Evolutionary conservation across 2,888 invertebrate genomes (phyloP).

Genomic region (Tubulanus polymorphus): DNA sequence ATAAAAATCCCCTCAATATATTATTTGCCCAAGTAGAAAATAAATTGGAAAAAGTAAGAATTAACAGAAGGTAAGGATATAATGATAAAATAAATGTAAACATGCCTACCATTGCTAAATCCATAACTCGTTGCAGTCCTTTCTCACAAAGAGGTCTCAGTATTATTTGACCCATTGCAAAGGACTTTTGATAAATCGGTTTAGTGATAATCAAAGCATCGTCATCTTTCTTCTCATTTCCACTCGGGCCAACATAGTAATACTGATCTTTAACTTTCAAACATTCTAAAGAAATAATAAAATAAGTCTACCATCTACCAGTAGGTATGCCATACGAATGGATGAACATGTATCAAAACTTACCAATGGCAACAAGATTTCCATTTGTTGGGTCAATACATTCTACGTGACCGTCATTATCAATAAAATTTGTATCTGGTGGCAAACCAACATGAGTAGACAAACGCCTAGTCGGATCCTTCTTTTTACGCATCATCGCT

Average conservation of each 20-base stretch:
- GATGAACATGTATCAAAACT: no score
- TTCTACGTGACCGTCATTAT: no score
- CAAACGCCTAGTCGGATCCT: no score
- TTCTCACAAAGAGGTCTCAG: conserved; percentile 29
- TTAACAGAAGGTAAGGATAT: background rate
- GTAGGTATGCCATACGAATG: no score
- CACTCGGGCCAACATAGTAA: conserved; percentile 24
- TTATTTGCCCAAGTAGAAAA: no score
- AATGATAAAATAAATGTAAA: background rate
- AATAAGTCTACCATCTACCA: no score
- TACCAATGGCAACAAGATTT: no score
- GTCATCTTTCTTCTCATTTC: conserved; percentile 15
- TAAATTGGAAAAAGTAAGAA: background rate
- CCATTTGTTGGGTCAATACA: no score
- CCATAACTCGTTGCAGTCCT: conserved; percentile 22
- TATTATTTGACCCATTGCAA: conserved; percentile 28
- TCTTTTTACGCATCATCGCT: no score
- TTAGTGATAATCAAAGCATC: conserved; percentile 32
- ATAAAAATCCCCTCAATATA: conserved; percentile 1
- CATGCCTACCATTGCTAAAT: conserved; percentile 28
- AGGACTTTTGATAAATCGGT: conserved; percentile 26
- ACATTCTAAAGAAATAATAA: conserved; percentile 37
- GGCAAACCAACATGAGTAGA: no score
- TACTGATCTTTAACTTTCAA: conserved; percentile 22
- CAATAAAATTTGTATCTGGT: no score